A percentile compares a stretch with the other conserved stretches of the same genome.
Conservation (phyloP, 1,140 invertebrate genomes). For the Cephus cinctus region DNA sequence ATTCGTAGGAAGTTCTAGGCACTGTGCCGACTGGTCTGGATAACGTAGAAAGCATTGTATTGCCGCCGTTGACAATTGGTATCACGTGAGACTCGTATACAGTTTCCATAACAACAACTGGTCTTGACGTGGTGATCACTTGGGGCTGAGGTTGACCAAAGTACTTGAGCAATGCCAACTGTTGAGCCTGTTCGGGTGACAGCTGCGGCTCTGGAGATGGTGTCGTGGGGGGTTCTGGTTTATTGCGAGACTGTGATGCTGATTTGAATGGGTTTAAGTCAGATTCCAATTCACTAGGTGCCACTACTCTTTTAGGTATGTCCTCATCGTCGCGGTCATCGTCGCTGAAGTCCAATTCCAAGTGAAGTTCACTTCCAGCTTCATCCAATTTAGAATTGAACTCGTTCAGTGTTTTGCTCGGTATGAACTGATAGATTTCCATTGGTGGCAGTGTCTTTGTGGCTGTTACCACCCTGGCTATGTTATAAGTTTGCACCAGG, state of each 20-base stretch:
- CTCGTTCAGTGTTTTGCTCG: slow-evolving; percentile 83
- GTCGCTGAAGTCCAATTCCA: slow-evolving; percentile 82
- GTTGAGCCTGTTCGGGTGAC: slow-evolving; percentile 72
- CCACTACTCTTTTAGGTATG: slow-evolving; percentile 57
- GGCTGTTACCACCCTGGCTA: slow-evolving; percentile 81
- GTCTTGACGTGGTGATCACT: slow-evolving; percentile 74
- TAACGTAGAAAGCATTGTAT: slow-evolving; percentile 73
- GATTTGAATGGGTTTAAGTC: slow-evolving; percentile 64
- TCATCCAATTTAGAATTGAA: slow-evolving; percentile 84
- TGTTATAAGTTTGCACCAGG: slow-evolving; percentile 83
- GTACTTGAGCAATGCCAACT: slow-evolving; percentile 68
- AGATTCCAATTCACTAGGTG: slow-evolving; percentile 65
- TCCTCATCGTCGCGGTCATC: slow-evolving; percentile 74
- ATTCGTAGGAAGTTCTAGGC: slow-evolving; percentile 69
- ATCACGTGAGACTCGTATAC: slow-evolving; percentile 80
- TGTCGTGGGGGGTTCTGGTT: slow-evolving; percentile 42
- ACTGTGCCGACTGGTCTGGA: slow-evolving; percentile 73
- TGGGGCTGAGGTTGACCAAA: slow-evolving; percentile 70
- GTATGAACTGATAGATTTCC: slow-evolving; percentile 83
- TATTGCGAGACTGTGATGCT: slow-evolving; percentile 54
- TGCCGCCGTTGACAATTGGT: slow-evolving; percentile 71
- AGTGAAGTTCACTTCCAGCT: slow-evolving; percentile 82
- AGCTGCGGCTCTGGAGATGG: slow-evolving; percentile 55
- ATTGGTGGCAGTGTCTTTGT: slow-evolving; percentile 85
- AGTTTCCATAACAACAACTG: slow-evolving; percentile 73